Conservation (phyloP, 2,888 invertebrate genomes). For the Zygothrica quintamaculata region DNA sequence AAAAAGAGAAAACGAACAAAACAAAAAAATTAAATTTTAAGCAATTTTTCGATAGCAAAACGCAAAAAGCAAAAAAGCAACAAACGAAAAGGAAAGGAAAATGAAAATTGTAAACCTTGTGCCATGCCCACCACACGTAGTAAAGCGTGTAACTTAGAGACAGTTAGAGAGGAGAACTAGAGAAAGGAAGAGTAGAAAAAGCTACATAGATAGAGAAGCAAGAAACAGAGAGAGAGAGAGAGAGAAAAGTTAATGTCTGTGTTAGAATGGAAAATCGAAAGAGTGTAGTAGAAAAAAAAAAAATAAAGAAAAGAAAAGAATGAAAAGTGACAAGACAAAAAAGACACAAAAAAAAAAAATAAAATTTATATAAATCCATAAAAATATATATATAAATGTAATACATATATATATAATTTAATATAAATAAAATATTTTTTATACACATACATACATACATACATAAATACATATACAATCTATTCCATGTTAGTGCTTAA, state of each 20-base stretch:
- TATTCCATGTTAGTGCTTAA: constrained; percentile 78
- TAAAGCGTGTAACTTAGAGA: constrained; percentile 10
- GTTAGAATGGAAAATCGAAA: constrained; percentile 30
- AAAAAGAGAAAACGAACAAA: too few relatives aligned
- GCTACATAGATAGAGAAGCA: background rate
- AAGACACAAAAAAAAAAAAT: constrained; percentile 32
- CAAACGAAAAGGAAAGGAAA: constrained; percentile 19
- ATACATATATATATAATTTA: constrained; percentile 15
- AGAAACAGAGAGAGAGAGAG: constrained; percentile 7
- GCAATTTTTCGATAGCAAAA: constrained; percentile 15
- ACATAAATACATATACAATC: constrained; percentile 20
- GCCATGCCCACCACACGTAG: constrained; percentile 64
- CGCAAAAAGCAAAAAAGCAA: background rate
- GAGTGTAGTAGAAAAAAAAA: constrained; percentile 13
- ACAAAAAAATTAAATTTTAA: constrained; percentile 28
- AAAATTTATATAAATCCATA: constrained; percentile 47
- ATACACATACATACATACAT: constrained; percentile 33
- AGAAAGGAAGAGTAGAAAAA: too few relatives aligned
- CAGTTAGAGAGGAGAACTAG: background rate
- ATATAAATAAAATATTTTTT: constrained; percentile 23
- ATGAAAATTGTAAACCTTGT: constrained; percentile 58
- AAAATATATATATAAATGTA: constrained; percentile 31
- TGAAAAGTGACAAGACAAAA: constrained; percentile 15
- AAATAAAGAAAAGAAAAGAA: constrained; percentile 14
- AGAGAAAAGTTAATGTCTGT: constrained; percentile 23